phyloP scores from a whole-genome alignment of 2,797 vertebrate species.

The Lutjanus argentimaculatus region DNA sequence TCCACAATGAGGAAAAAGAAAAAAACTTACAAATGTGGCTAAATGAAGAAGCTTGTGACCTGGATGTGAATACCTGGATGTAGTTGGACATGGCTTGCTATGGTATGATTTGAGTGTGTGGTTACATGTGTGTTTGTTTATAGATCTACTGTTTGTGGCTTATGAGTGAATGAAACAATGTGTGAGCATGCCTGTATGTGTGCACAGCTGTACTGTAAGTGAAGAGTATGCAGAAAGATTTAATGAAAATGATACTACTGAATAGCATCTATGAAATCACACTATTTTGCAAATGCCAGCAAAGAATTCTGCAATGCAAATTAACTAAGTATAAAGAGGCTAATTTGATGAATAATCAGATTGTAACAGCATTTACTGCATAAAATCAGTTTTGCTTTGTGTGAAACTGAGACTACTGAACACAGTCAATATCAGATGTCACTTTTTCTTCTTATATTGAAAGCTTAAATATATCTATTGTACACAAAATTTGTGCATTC shows the following conservation, averaged over 20 bases:
- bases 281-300: slow-evolving; percentile 68
- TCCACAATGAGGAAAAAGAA: not conserved
- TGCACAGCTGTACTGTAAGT: slow-evolving; percentile 59
- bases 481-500: slow-evolving; percentile 61
- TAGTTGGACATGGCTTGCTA: not conserved
- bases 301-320: slow-evolving; percentile 60
- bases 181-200: slow-evolving; percentile 74
- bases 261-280: slow-evolving; percentile 57
- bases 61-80: slow-evolving; percentile 20
- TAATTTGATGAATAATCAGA: slow-evolving; percentile 58
- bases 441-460: slow-evolving; percentile 70
- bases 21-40: not conserved
- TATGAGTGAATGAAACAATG: slow-evolving; percentile 53
- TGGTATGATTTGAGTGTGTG: slow-evolving; percentile 37
- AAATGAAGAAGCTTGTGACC: slow-evolving; percentile 9
- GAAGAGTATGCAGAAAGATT: slow-evolving; percentile 62
- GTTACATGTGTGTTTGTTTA: slow-evolving; percentile 42
- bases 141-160: slow-evolving; percentile 62
- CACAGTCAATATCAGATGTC: slow-evolving; percentile 70
- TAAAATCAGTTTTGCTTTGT: slow-evolving; percentile 46
- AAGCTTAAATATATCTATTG: slow-evolving; percentile 71
- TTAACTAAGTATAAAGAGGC: slow-evolving; percentile 54
- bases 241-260: slow-evolving; percentile 36
- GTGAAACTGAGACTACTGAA: slow-evolving; percentile 62
- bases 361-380: slow-evolving; percentile 61